Evolutionary conservation across 2,113 vertebrate species (phyloP), one percentile per base, ranked within the genome.

Genomic region (Rhinichthys klamathensis): DNA sequence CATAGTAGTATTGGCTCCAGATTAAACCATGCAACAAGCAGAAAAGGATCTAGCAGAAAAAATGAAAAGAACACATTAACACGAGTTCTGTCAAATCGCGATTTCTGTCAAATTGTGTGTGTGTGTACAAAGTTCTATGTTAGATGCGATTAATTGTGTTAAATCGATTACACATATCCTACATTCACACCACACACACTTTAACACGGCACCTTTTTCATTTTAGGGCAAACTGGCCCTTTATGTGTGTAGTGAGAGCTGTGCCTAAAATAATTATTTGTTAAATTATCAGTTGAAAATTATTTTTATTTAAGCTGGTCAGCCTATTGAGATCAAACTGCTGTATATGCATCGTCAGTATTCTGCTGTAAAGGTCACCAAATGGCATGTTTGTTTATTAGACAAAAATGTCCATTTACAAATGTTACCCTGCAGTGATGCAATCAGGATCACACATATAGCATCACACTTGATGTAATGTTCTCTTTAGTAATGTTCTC

Each of bases 341-440:
- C 49, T 76, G 73, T 80, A 80, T 74, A 86, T 76, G 49, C 70
- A 73, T 18, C 79, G 38, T 83, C 84, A 87, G 38, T 81, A 74
- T 85, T 84, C 41, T 44, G 27, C 12, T 85, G 82, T 83, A 83
- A 82, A 88, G 84, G 81, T 80, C 84, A 81, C 35, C 84, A 80
- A 84, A 89, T 80, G 74, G 54, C 80, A 72, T 79, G 76, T 86
- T 84, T 87, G 85, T 82, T 84, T 86, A 56, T 51, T 67, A 41
- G 10, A 61, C 23, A 67, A n/a, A 54, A 35, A 38, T 56, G 41
- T 80, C 35, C 67, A 69, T 83, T 85, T 80, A 88, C 73, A 88
- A 80, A 46, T 74, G 56, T 46, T 76, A 44, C 54, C 54, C 16
- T 32, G 35, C 75, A 21, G 51, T 80, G 75, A 51, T 46, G 58